Conservation (phyloP, 2,113 vertebrate species). For the Pogonocichla stellata region DNA sequence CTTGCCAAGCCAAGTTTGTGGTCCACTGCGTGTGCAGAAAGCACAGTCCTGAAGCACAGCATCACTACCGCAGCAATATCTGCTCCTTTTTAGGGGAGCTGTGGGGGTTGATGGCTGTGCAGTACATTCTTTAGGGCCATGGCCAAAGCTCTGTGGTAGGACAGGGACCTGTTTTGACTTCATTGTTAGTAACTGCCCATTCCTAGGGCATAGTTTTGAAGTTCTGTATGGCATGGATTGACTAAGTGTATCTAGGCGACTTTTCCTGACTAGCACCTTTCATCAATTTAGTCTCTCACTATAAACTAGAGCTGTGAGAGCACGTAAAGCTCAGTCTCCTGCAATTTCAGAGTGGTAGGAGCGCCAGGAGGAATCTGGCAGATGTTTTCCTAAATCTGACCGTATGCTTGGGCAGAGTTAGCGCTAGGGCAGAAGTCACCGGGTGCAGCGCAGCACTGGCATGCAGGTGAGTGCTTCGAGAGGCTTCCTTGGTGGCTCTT, state of each 20-base stretch:
- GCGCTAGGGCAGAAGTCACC: neutral
- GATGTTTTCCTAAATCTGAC: neutral
- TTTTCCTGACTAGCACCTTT: neutral
- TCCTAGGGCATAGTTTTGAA: neutral
- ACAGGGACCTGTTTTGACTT: neutral
- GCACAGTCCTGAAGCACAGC: neutral
- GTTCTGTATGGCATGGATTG: accelerated
- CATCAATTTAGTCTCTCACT: neutral
- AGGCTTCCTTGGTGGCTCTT: neutral
- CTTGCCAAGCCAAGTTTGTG: neutral
- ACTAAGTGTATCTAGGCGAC: neutral
- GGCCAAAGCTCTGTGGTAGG: neutral
- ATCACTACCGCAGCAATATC: neutral
- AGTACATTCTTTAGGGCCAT: neutral
- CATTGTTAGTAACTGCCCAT: neutral
- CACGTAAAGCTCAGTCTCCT: neutral
- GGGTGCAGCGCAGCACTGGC: too few species aligned
- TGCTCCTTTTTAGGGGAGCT: neutral
- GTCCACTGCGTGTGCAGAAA: neutral
- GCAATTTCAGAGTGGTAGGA: neutral
- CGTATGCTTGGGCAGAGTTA: neutral
- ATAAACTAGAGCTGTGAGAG: neutral
- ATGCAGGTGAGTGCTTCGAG: neutral
- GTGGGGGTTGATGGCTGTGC: neutral
- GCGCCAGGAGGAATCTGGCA: neutral